Base-by-base conservation (phyloP, 1,140 invertebrate species). In the Brachionus angularis region DNA sequence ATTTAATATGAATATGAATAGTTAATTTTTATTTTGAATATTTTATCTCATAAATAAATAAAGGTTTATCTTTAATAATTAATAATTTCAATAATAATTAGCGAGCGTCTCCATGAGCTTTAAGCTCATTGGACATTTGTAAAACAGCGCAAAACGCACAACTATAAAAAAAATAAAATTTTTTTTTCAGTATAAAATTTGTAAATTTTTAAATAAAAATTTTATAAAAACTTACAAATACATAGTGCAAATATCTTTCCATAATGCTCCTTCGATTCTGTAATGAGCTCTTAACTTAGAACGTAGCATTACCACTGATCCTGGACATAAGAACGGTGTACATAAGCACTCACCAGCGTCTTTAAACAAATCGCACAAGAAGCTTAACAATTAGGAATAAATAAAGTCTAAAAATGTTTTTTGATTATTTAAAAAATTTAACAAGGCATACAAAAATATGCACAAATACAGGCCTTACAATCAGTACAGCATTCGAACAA, bases 361-460 rank as follows among this genome's bases (percentile, higher is more conserved):
- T 5, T 18, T 31, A n/a, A 33, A 31, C 18, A 55, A 55, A 21
- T 55, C 34, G 33, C 52, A 55, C 29, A 55, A 16, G 34, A 33
- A 31, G 31, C 52, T 55, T 34, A 1, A n/a, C n/a, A n/a, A n/a
- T n/a, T n/a, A n/a, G n/a, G n/a, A 36, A 21, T 21, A 31, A 55
- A 55, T 33, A 18, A 34, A 55, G 21, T 34, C 34, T 0, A 36
- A 16, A 31, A 8, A 1, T 21, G 18, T 14, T 10, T 5, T 12
- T 10, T 52, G 8, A 10, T 52, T 25, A 25, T 52, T 23, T 23
- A 14, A 25, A 25, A 2, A 52, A 27, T 21, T 2, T 55, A 33
- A 55, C 52, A 55, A 33, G 52, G 52, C 10, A 55, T 14, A 55
- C 52, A 55, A 55, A 55, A 55, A 55, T 21, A 33, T 33, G 52